Evolutionary conservation across 2,113 vertebrate species (phyloP).

Genomic region (Microcebus griseorufus): DNA sequence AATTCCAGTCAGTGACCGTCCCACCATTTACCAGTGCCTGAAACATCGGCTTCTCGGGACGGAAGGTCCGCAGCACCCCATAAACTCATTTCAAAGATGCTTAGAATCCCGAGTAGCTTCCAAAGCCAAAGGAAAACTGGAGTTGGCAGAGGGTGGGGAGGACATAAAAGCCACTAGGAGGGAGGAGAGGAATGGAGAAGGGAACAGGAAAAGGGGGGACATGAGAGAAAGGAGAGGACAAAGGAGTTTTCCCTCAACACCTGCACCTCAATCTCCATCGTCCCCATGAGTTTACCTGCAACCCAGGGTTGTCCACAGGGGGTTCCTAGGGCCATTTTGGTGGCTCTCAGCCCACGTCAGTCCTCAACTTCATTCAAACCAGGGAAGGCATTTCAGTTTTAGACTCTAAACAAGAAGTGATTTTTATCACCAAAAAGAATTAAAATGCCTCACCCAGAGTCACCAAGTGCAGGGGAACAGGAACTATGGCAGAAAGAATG

Average conservation of each 20-base stretch:
- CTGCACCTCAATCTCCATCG: background rate
- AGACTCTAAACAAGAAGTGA: background rate
- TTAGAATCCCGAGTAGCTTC: background rate
- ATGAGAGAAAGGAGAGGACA: background rate
- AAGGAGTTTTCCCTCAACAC: background rate
- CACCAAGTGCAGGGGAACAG: background rate
- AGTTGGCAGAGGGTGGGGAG: background rate
- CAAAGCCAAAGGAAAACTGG: background rate
- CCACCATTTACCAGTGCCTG: background rate
- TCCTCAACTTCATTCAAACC: background rate
- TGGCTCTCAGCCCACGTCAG: background rate
- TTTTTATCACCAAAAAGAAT: background rate
- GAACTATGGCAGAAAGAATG: background rate
- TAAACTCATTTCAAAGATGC: background rate
- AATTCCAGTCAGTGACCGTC: background rate
- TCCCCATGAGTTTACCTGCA: background rate
- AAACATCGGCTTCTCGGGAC: background rate
- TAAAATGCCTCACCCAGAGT: background rate
- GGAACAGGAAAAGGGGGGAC: rapidly evolving
- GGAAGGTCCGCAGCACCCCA: background rate
- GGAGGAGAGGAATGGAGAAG: background rate
- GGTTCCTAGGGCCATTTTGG: background rate
- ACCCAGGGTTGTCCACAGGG: background rate
- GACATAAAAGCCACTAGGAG: background rate
- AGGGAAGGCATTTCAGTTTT: background rate